Evolutionary conservation across 2,797 vertebrate genomes (phyloP), one percentile per base, ranked within the genome.

Genomic region (Sebastolobus altivelis): DNA sequence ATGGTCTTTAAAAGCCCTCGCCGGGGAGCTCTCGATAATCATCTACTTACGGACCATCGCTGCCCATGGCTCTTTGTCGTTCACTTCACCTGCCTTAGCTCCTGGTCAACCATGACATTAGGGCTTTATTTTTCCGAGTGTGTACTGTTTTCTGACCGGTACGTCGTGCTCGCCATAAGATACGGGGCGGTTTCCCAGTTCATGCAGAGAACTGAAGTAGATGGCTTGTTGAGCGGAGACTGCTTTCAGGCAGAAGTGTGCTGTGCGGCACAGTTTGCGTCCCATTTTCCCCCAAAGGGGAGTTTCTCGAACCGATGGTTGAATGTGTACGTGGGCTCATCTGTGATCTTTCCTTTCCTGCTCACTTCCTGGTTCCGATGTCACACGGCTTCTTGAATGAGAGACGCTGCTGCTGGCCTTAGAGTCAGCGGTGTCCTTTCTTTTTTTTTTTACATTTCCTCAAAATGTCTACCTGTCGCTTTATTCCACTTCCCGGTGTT

Each of bases 1-100:
- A 93, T 90, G 83, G 83, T 89, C 84, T 88, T 92, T 90, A 93
- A 94, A 93, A 92, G 93, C 86, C 82, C 70, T 60, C 82, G 52
- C 22, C 65, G 35, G 87, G 82, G 79, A 87, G 59, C 85, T 83
- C 76, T 85, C 43, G 71, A 91, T 92, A 88, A 91, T 92, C 80
- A 87, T 84, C 87, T 92, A 87, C 84, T 89, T 90, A 86, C 75
- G 55, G 66, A 83, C 75, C 85, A 63, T 82, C 65, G 10, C 85
- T 75, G 84, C 59, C 43, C 63, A 9, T 65, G 58, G 58, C 81
- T 67, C 60, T 27, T 55, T 62, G 88, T 90, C 81, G 65, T 84
- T 92, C 80, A 81, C 72, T 83, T 91, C 82, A 86, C 87, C 86
- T 85, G 73, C 74, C 80, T 88, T 83, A 69, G 43, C 62, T 91